Evolutionary conservation across 2,888 invertebrate genomes (phyloP).

Genomic region (Melanchra persicariae): DNA sequence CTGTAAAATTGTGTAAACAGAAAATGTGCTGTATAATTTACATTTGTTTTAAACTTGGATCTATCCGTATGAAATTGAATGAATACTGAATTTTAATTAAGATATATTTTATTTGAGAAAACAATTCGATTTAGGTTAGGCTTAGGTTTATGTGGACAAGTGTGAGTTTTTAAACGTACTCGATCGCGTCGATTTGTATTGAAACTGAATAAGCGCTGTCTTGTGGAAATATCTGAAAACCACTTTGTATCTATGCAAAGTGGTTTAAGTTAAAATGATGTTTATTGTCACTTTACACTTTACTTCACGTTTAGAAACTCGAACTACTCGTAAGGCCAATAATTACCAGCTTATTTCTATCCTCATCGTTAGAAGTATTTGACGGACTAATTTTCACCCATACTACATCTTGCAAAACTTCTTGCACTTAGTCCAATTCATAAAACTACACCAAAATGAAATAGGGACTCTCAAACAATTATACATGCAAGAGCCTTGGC

Average conservation of each 20-base stretch:
- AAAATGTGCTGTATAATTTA: not conserved
- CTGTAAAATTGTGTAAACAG: too few relatives aligned
- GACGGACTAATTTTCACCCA: not conserved
- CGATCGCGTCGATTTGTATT: too few relatives aligned
- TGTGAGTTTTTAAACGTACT: too few relatives aligned
- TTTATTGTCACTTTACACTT: too few relatives aligned
- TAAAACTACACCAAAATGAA: not conserved
- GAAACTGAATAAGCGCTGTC: too few relatives aligned
- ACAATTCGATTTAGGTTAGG: not conserved
- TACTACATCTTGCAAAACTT: not conserved
- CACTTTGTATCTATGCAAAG: too few relatives aligned
- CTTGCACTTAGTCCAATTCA: not conserved
- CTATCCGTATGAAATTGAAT: not conserved
- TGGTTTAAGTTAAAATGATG: too few relatives aligned
- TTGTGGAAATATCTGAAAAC: too few relatives aligned
- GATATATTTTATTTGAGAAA: not conserved
- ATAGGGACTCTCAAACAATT: constrained; percentile 3
- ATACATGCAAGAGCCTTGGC: not conserved
- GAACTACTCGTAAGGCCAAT: too few relatives aligned
- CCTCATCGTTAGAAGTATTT: not conserved
- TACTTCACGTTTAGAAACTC: too few relatives aligned
- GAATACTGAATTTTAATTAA: too few relatives aligned
- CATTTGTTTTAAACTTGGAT: not conserved
- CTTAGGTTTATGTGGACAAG: not conserved
- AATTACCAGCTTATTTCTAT: not conserved